These are phyloP conservation scores for Manis pentadactyla DNA, from an alignment of 2,797 vertebrate species.

Conservation along the genomic window DNA sequence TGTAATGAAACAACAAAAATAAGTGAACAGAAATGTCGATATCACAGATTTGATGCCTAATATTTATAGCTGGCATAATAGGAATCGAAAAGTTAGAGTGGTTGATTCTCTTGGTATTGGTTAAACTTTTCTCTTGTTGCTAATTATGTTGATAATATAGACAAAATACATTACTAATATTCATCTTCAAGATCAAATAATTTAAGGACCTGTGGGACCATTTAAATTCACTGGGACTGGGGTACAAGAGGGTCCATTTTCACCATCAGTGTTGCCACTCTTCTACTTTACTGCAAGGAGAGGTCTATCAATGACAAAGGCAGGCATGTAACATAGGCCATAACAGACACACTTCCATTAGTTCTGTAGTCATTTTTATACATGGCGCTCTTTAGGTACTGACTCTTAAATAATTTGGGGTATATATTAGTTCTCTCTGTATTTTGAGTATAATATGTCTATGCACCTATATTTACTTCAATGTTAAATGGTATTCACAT, in stretches of 20 bases:
- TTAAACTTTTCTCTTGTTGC: neutral
- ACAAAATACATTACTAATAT: neutral
- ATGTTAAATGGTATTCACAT: neutral
- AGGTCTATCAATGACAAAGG: neutral
- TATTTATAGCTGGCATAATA: neutral
- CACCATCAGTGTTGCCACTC: neutral
- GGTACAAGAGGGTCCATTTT: neutral
- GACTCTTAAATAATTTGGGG: neutral
- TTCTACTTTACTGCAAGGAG: neutral
- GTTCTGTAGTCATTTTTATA: neutral
- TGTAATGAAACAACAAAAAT: neutral
- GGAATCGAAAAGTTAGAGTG: neutral
- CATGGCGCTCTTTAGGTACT: neutral
- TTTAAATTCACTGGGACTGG: neutral
- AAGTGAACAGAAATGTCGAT: neutral
- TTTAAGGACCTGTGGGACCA: neutral
- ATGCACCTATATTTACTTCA: neutral
- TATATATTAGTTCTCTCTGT: neutral
- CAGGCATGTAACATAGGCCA: neutral
- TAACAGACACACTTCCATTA: neutral
- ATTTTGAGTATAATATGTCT: neutral
- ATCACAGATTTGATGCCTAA: neutral
- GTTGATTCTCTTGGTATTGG: neutral
- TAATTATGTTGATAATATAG: neutral
- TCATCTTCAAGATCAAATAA: neutral